Base-by-base conservation (phyloP, 2,113 vertebrate genomes). In the Gopherus evgoodei region DNA sequence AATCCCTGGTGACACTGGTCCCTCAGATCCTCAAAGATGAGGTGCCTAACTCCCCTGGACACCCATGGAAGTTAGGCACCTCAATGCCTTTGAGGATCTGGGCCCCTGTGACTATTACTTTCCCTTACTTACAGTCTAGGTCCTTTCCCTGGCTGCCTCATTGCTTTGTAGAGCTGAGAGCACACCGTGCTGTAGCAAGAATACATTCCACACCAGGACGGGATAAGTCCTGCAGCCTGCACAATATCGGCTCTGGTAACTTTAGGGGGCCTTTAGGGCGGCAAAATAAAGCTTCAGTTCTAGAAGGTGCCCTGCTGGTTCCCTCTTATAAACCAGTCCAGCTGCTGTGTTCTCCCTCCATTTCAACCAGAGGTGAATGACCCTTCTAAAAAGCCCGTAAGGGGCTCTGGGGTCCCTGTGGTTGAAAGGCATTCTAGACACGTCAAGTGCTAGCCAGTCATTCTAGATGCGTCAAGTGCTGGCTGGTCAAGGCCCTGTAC, bases 401-500 rank as follows among this genome's bases (percentile, higher is more conserved):
- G 80, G 31, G 44, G 17, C 19, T 42, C n/a, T 65, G 76, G n/a
- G 44, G 89, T 12, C 4, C 8, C 0, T 8, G n/a, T 69, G 53
- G 29, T 31, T 38, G 6, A 38, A 50, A 22, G 75, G 44, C 38
- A 42, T 52, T 89, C 38, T 38, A 0, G 0, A 52, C 62, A 19
- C 1, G 3, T 35, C 2, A 52, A 8, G 78, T 3, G 49, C 78
- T 21, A 17, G 17, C 52, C 13, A 14, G 13, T 50, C 44, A 47
- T 54, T 90, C 42, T 42, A 0, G 0, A 52, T 52, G 4, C 1
- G 2, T 21, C 3, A 52, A 3, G 49, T 6, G 49, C 79, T 24
- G 16, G 2, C 42, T 49, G 84, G 8, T 22, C 9, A 1, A 69
- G 85, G 22, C 49, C 65, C 35, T 0, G 0, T 50, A 16, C 16